These are phyloP conservation scores for Willowsia nigromaculata DNA, from an alignment of 2,888 invertebrate genomes.

Conservation along the genomic window DNA sequence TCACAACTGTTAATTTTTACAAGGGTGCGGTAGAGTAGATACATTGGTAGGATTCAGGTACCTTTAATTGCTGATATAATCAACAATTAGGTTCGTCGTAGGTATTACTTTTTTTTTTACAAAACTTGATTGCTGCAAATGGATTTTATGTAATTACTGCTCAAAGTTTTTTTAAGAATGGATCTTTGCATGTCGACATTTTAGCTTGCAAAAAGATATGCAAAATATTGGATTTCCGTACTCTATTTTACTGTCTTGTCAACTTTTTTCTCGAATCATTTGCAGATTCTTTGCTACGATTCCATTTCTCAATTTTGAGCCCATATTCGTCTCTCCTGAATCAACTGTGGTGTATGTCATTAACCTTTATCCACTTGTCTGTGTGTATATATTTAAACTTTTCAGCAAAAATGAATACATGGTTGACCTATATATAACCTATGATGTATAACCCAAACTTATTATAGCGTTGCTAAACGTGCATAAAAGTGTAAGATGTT, in stretches of 20 bases:
- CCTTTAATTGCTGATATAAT: too few species aligned
- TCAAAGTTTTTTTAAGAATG: too few species aligned
- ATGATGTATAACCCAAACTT: too few species aligned
- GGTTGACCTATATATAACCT: not conserved
- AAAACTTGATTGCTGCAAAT: too few species aligned
- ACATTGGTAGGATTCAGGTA: too few species aligned
- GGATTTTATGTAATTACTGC: not conserved
- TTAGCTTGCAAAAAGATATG: not conserved
- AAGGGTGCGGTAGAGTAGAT: too few species aligned
- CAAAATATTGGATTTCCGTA: not conserved
- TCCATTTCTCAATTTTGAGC: not conserved
- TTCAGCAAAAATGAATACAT: not conserved
- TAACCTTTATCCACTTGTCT: not conserved
- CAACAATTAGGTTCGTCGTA: too few species aligned
- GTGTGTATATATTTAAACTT: not conserved
- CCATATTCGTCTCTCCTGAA: not conserved
- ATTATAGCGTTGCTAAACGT: not conserved
- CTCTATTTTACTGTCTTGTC: not conserved
- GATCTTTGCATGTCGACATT: too few species aligned
- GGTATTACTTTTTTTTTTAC: too few species aligned
- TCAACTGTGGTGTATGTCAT: too few species aligned
- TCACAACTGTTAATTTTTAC: too few species aligned
- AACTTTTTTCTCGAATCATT: not conserved
- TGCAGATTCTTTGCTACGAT: not conserved
- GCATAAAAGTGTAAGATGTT: not conserved